Evolutionary conservation across 2,113 vertebrate genomes (phyloP), one percentile per base, ranked within the genome.

Genomic region (Chlorodrepanis virens): DNA sequence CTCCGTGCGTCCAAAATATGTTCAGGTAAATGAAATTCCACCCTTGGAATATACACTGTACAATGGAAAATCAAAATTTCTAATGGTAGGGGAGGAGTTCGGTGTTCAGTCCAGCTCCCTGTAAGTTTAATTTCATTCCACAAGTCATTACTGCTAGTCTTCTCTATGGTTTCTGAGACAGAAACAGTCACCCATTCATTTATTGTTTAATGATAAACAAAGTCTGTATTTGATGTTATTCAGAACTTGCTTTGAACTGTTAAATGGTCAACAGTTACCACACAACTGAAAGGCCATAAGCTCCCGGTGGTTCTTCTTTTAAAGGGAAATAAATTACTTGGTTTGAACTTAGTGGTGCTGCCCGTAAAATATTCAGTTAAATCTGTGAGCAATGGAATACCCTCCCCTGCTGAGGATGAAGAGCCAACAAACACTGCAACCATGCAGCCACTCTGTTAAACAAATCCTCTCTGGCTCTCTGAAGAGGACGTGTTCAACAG

Each of bases 11-110:
- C 39, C 49, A 84, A 96, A 96, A 93, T 93, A 90, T 24, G 28
- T 84, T 83, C 80, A 92, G 35, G 24, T 95, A 97, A 97, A 97
- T 96, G 78, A 97, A 96, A 87, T 76, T 86, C 47, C 76, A 81
- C 35, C 44, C 69, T 95, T 83, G 45, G 53, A 95, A 88, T 12
- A 33, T 45, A 77, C 20, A 33, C 15, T 83, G 59, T 83, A 79
- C 71, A 83, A 67, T 44, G 31, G 53, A 79, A 91, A 91, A 75
- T 96, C 77, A 94, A 97, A 97, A 96, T 72, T 95, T 60, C 88
- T 96, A 86, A 87, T 59, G 63, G 70, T 90, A 57, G n/a, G 57
- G 61, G 83, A 93, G 77, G 97, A 97, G 96, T 86, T 10, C 96
- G 69, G 52, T 93, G 87, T 64, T 95, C 78, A 44, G 52, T 72